These are phyloP conservation scores for Bradypodion ventrale DNA, from an alignment of 2,797 vertebrate genomes.

Conservation along the genomic window DNA sequence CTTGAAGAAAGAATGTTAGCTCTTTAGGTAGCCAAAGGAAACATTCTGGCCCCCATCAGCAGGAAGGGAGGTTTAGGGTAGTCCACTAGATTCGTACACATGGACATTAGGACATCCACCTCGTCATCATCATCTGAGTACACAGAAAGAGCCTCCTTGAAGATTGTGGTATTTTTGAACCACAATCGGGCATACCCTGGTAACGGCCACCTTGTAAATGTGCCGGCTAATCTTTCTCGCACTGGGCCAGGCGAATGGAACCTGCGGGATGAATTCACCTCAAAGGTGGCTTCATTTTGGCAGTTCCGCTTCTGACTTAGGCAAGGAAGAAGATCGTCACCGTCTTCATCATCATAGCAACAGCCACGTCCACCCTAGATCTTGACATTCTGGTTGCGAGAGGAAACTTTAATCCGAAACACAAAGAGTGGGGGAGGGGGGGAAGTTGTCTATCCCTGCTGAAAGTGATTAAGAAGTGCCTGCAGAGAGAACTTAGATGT, in stretches of 20 bases:
- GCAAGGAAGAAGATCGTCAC: constrained; percentile 60
- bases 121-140: too few relatives aligned
- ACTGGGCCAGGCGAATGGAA: too few relatives aligned
- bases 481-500: constrained; percentile 79
- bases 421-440: constrained; percentile 43
- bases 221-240: too few relatives aligned
- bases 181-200: too few relatives aligned
- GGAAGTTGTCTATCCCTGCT: constrained; percentile 56
- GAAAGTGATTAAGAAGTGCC: constrained; percentile 63
- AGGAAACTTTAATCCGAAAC: constrained; percentile 48
- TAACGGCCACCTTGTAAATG: too few relatives aligned
- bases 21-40: constrained; percentile 49
- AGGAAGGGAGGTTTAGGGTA: constrained; percentile 66
- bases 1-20: constrained; percentile 32
- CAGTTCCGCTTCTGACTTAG: too few relatives aligned
- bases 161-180: too few relatives aligned
- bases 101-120: constrained; percentile 77
- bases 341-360: accelerated
- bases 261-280: too few relatives aligned
- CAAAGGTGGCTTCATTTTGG: too few relatives aligned
- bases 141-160: too few relatives aligned
- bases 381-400: constrained; percentile 46
- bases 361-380: constrained; percentile 71
- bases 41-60: constrained; percentile 66
- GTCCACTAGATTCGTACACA: constrained; percentile 80